Conservation (phyloP, 2,113 vertebrate genomes). For the Cyprichromis sp. region DNA sequence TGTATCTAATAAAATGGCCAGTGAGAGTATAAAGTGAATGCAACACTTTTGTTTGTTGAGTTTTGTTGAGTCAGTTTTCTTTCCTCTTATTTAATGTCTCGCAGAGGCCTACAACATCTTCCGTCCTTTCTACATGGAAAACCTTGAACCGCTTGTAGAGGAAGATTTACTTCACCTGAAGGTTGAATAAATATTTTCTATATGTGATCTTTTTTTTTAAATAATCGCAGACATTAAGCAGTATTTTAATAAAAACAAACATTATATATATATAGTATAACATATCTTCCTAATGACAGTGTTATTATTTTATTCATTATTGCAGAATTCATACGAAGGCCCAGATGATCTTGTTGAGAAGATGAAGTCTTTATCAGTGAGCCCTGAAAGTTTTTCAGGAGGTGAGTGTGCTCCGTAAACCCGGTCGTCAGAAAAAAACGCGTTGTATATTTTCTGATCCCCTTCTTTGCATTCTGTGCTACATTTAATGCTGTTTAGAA, state of each 20-base stretch:
- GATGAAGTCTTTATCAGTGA: slow-evolving; percentile 72
- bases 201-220: neutral
- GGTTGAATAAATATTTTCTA: slow-evolving; percentile 60
- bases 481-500: neutral
- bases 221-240: neutral
- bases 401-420: slow-evolving; percentile 10
- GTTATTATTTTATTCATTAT: neutral
- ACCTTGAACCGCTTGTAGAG: slow-evolving; percentile 65
- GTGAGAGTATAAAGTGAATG: neutral
- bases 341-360: slow-evolving; percentile 72
- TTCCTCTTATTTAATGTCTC: neutral
- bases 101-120: slow-evolving; percentile 76
- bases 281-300: neutral
- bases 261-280: neutral
- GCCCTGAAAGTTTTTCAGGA: neutral
- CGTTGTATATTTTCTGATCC: neutral
- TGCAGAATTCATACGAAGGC: slow-evolving; percentile 71
- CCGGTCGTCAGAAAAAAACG: neutral
- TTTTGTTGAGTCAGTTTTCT: neutral
- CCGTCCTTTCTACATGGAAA: slow-evolving; percentile 72
- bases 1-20: neutral
- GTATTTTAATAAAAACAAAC: neutral
- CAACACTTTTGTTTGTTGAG: neutral
- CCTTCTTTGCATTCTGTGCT: neutral
- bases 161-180: slow-evolving; percentile 71